Evolutionary conservation across 2,113 vertebrate species (phyloP), one percentile per base, ranked within the genome.

Genomic region (Meleagris gallopavo): DNA sequence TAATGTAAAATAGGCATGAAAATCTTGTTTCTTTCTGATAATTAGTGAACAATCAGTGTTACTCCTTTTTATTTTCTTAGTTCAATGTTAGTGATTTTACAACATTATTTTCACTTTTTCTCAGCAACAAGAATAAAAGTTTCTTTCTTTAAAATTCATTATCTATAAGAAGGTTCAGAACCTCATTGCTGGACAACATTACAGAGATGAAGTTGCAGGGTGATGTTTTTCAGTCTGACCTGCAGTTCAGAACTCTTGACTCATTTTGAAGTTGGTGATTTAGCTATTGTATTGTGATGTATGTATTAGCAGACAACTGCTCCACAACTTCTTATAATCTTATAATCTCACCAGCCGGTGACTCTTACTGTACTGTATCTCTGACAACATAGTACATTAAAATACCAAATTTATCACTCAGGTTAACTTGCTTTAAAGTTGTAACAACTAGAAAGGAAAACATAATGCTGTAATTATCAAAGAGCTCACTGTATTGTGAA

Each of bases 231-330:
- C 45, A n/a, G 25, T 57, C 48, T 76, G 71, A 69, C 18, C 29
- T 10, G 67, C n/a, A n/a, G 62, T 88, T 86, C 41, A 45, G 62
- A 83, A 52, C 40, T 41, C 36, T 75, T 57, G 30, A 38, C 36
- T 58, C 24, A 4, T 24, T 22, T 14, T 2, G 5, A 64, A 77
- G 30, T 29, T 86, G 43, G 16, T 34, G 67, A 65, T 65, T 45
- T 70, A 69, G 10, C 43, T 46, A 17, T 24, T 48, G 45, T 24
- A 41, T 70, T 65, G 25, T 86, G 22, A 50, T 0, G 0, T 32
- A 11, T 21, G 4, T 60, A 52, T 90, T 60, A 69, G 21, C 30
- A 43, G 13, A 40, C 2, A 20, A 40, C 62, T 79, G 13, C 43
- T 83, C 34, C 6, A 0, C 16, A 57, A 73, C 60, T 52, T 92